These are phyloP conservation scores for Zosterops japonicus DNA, from an alignment of 2,113 vertebrate genomes.

Conservation along the genomic window DNA sequence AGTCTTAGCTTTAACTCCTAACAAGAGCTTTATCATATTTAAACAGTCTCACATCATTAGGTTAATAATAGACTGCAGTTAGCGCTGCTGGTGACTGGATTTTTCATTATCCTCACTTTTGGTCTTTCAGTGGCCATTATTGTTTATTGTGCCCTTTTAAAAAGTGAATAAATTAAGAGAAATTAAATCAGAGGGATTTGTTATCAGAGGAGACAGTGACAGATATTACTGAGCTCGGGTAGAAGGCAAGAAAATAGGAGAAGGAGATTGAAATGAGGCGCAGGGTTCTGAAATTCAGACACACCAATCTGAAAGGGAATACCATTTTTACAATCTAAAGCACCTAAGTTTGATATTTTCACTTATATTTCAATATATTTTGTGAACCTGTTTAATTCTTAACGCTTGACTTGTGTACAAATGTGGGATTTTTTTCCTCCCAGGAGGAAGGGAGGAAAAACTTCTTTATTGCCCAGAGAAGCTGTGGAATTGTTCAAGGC, in stretches of 20 bases:
- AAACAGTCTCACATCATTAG: conserved; percentile 3
- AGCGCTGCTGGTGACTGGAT: background rate
- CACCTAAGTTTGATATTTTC: background rate
- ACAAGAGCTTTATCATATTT: conserved; percentile 5
- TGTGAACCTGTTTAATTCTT: background rate
- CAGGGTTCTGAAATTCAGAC: background rate
- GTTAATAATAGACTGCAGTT: background rate
- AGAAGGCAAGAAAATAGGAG: background rate
- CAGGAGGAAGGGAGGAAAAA: background rate
- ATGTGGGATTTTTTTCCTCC: background rate
- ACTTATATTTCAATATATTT: background rate
- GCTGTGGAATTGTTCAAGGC: background rate
- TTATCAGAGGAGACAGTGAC: background rate
- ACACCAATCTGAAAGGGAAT: background rate
- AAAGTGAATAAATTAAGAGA: background rate
- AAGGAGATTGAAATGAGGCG: background rate
- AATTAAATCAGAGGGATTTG: background rate
- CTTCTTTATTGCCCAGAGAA: background rate
- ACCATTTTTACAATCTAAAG: background rate
- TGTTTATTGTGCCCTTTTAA: background rate
- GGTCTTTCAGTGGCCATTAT: background rate
- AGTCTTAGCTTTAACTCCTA: background rate
- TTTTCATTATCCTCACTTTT: background rate
- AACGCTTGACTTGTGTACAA: background rate
- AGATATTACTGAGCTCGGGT: background rate